A percentile compares a stretch with the other conserved stretches of the same genome.
phyloP scores from a whole-genome alignment of 2,888 invertebrate genomes.

The Spatulosminthurus flaviceps region DNA sequence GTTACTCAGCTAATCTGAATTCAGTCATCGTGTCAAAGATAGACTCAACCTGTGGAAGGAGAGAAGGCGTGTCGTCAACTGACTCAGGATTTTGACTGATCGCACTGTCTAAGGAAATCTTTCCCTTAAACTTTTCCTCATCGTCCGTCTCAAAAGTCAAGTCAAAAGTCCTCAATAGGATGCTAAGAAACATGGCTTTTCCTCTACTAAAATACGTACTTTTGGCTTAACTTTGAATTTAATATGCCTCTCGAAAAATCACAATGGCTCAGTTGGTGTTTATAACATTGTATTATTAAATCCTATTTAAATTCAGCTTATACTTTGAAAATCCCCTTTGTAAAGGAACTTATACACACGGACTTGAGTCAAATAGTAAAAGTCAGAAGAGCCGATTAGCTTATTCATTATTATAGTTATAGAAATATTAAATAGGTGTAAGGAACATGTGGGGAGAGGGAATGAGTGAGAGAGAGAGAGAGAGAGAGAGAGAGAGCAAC shows the following conservation, averaged over 20 bases:
- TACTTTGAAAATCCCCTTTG: too few relatives aligned
- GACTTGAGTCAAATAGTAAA: background rate
- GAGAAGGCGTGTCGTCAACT: slow-evolving; percentile 44
- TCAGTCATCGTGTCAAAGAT: slow-evolving; percentile 39
- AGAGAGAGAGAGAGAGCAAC: slow-evolving; percentile 26
- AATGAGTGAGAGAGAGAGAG: background rate
- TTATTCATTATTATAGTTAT: slow-evolving; percentile 4
- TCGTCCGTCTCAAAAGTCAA: too few relatives aligned
- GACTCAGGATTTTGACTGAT: slow-evolving; percentile 48
- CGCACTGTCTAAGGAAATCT: slow-evolving; percentile 26
- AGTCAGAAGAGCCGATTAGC: background rate
- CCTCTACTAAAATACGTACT: too few relatives aligned
- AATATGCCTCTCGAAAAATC: too few relatives aligned
- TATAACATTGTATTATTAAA: too few relatives aligned
- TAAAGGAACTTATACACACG: background rate
- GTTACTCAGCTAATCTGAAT: slow-evolving; percentile 44
- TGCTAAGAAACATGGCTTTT: too few relatives aligned
- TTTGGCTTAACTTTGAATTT: too few relatives aligned
- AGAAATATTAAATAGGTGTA: too few relatives aligned
- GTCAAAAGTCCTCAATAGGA: too few relatives aligned
- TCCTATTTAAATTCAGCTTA: too few relatives aligned
- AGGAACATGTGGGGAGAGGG: background rate
- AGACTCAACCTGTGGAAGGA: slow-evolving; percentile 36
- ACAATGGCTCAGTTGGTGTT: too few relatives aligned
- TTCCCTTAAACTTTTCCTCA: background rate